Evolutionary conservation across 2,113 vertebrate genomes (phyloP).

Genomic region (Oxygymnocypris stewartii): DNA sequence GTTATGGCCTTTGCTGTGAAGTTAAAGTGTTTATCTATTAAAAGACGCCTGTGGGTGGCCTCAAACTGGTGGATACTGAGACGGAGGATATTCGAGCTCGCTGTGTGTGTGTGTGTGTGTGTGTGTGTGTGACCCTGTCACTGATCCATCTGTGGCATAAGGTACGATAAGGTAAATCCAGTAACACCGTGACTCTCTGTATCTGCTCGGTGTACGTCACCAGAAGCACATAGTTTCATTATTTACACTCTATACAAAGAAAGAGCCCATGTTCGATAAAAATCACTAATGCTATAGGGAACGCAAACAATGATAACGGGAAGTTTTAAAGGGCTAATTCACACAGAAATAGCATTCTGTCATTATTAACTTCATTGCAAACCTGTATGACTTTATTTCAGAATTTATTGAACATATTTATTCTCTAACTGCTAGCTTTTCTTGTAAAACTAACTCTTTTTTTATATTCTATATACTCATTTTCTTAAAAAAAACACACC

Average conservation of each 20-base stretch:
- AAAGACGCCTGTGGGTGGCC: constrained; percentile 66
- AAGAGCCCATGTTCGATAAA: neutral
- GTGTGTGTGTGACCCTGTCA: constrained; percentile 60
- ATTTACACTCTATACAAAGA: constrained; percentile 37
- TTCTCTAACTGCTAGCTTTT: too few relatives aligned
- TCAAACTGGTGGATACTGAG: constrained; percentile 50
- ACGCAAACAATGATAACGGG: neutral
- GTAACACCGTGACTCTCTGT: constrained; percentile 38
- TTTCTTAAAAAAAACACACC: too few relatives aligned
- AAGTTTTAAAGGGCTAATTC: neutral
- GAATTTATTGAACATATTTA: too few relatives aligned
- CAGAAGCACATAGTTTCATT: constrained; percentile 49
- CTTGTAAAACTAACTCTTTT: too few relatives aligned
- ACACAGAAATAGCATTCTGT: neutral
- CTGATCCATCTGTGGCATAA: constrained; percentile 69
- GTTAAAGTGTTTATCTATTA: constrained; percentile 79
- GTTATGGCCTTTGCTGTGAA: constrained; percentile 46
- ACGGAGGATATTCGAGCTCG: constrained; percentile 66
- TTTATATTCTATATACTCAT: too few relatives aligned
- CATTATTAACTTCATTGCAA: neutral
- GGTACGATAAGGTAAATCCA: constrained; percentile 64
- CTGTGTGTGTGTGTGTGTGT: constrained; percentile 51
- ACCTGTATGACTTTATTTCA: neutral
- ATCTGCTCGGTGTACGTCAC: constrained; percentile 39
- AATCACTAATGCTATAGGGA: neutral